Percentiles rank a stretch among this genome's conserved stretches.
Conservation (phyloP, 2,113 vertebrate species). For the Orientallactaga bullata region DNA sequence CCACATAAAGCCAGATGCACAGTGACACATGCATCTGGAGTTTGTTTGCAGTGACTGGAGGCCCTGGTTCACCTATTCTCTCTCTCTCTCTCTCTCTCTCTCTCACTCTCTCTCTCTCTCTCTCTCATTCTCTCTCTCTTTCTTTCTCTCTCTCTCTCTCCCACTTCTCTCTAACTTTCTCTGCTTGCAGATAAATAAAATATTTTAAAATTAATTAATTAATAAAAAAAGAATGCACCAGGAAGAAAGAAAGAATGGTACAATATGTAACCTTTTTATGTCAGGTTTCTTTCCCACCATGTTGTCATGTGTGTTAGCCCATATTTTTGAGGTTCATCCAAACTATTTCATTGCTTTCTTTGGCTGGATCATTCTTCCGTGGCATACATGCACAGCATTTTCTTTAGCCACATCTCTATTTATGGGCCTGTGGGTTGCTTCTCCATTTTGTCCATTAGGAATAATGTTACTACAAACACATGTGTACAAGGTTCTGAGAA, state of each 20-base stretch:
- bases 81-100: too few relatives aligned
- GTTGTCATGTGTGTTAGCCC: neutral
- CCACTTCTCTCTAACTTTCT: too few relatives aligned
- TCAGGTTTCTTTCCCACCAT: neutral
- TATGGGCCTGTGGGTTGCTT: neutral
- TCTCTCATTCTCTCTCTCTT: too few relatives aligned
- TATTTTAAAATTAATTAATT: too few relatives aligned
- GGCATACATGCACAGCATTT: neutral
- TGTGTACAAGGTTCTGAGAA: neutral
- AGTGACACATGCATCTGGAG: too few relatives aligned
- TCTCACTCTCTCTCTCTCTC: too few relatives aligned
- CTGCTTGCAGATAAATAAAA: too few relatives aligned
- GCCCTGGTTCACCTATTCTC: too few relatives aligned
- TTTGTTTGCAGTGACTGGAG: too few relatives aligned
- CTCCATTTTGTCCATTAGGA: neutral
- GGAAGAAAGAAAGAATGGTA: slow-evolving; percentile 30
- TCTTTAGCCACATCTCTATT: neutral
- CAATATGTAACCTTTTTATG: neutral
- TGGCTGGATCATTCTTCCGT: neutral
- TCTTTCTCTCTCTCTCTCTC: too few relatives aligned
- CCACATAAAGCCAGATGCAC: too few relatives aligned
- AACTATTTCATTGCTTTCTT: neutral
- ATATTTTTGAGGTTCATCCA: slow-evolving; percentile 16
- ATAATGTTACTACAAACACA: neutral
- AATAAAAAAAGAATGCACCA: too few relatives aligned